Conservation (phyloP, 2,797 vertebrate genomes). For the Euthynnus affinis region DNA sequence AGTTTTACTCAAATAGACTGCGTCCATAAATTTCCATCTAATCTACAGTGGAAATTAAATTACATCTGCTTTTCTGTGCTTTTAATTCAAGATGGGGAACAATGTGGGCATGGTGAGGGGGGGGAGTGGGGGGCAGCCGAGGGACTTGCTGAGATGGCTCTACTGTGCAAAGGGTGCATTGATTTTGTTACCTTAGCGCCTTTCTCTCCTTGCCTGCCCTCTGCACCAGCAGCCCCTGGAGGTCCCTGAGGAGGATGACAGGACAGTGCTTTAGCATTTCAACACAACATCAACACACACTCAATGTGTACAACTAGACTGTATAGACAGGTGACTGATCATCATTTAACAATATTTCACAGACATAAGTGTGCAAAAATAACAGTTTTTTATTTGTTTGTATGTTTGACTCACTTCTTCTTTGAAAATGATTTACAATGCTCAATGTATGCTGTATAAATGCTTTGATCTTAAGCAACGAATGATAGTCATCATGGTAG, state of each 20-base stretch:
- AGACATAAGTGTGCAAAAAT: not conserved
- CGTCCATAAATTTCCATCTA: constrained; percentile 64
- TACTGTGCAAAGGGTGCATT: constrained; percentile 51
- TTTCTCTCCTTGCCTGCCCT: constrained; percentile 98
- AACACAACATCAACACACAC: constrained; percentile 28
- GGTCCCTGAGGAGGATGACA: constrained; percentile 89
- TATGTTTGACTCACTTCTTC: not conserved
- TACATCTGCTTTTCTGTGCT: constrained; percentile 31
- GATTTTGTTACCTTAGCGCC: constrained; percentile 94
- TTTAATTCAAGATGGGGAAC: constrained; percentile 54
- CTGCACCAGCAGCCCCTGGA: constrained; percentile 91
- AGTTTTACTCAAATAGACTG: constrained; percentile 44
- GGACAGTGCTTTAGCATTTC: constrained; percentile 64
- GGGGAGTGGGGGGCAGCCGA: no score
- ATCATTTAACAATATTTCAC: constrained; percentile 6
- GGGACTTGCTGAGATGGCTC: constrained; percentile 54
- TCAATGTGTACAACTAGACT: not conserved
- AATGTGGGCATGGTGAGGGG: not conserved
- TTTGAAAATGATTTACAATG: rapidly evolving
- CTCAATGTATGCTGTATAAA: not conserved
- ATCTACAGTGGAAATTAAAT: constrained; percentile 54
- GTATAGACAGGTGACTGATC: not conserved
- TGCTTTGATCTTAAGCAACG: not conserved
- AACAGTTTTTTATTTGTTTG: not conserved
- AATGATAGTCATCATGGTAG: not conserved